phyloP scores from a whole-genome alignment of 2,797 vertebrate species.

The Chloroceryle amazona region DNA sequence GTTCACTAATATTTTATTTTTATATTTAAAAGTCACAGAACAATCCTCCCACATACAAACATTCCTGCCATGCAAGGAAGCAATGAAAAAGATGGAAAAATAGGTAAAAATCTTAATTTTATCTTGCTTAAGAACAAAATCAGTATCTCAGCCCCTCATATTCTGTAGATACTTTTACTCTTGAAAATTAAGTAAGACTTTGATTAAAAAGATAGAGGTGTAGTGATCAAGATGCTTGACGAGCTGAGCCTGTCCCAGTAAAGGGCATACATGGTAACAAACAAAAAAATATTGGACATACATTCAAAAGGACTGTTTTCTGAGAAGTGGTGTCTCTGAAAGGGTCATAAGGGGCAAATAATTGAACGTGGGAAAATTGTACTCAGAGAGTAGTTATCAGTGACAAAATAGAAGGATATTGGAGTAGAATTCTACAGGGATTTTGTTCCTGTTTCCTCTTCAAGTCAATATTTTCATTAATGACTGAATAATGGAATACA shows the following conservation, averaged over 20 bases:
- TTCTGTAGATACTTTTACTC: not conserved
- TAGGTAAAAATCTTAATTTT: not conserved
- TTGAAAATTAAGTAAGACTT: not conserved
- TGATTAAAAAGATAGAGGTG: not conserved
- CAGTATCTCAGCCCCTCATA: not conserved
- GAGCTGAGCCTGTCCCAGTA: not conserved
- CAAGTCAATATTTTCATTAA: not conserved
- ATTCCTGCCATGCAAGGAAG: not conserved
- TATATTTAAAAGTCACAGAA: not conserved
- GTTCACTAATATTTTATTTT: not conserved
- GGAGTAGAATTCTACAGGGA: not conserved
- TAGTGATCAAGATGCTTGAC: not conserved
- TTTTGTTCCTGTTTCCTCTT: conserved; percentile 12
- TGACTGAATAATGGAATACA: not conserved
- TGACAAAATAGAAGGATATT: not conserved
- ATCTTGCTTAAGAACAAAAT: not conserved
- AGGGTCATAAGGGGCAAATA: not conserved
- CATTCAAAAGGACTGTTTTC: not conserved
- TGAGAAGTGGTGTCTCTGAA: not conserved
- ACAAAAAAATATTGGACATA: not conserved
- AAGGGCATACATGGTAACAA: not conserved
- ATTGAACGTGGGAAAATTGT: not conserved
- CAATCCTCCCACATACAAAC: not conserved
- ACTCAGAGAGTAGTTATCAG: not conserved
- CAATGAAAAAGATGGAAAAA: not conserved